These are phyloP conservation scores for Arge pagana DNA, from an alignment of 2,888 invertebrate species.

Conservation along the genomic window DNA sequence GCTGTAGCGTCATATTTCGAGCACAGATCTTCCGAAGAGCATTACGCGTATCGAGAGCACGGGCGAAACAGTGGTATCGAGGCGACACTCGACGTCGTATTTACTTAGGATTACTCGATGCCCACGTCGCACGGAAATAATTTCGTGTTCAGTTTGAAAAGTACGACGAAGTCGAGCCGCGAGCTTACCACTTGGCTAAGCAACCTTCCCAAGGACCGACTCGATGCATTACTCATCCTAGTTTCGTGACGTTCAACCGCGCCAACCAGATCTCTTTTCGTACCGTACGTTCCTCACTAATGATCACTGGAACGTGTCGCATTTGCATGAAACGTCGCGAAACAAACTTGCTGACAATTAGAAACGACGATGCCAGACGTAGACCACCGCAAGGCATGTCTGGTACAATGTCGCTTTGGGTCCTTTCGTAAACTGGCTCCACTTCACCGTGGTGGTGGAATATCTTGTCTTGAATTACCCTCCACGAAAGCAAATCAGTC, in stretches of 20 bases:
- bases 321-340: conserved; percentile 5
- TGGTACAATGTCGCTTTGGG: background rate
- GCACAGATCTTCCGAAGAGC: too few relatives aligned
- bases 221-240: background rate
- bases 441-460: too few relatives aligned
- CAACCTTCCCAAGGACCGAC: background rate
- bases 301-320: conserved; percentile 3
- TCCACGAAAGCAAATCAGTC: conserved; percentile 15
- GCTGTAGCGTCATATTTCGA: too few relatives aligned
- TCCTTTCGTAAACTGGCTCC: too few relatives aligned
- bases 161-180: conserved; percentile 5
- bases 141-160: conserved; percentile 29
- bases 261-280: too few relatives aligned
- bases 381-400: too few relatives aligned
- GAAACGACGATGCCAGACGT: too few relatives aligned
- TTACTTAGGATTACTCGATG: conserved; percentile 33
- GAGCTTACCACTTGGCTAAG: too few relatives aligned
- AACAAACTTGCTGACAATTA: background rate
- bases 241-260: conserved; percentile 1
- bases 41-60: too few relatives aligned
- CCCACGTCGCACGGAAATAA: conserved; percentile 29
- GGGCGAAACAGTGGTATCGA: conserved; percentile 20
- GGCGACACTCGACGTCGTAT: conserved; percentile 21
- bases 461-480: conserved; percentile 14
- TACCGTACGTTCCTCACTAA: background rate